Evolutionary conservation across 1,140 invertebrate species (phyloP), one percentile per base, ranked within the genome.

Genomic region (Odontomachus brunneus): DNA sequence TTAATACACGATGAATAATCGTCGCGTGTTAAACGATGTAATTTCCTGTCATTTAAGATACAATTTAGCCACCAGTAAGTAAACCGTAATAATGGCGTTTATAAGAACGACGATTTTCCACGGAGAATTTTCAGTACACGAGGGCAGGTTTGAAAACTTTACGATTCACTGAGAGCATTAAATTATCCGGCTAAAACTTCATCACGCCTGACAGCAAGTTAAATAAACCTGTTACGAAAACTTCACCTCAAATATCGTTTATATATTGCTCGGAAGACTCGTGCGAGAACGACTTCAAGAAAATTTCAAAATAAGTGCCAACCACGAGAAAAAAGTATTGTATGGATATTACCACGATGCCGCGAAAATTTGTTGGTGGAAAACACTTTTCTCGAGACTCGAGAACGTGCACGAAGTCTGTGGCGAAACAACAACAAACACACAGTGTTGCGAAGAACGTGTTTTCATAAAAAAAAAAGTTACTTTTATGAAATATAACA

Each of bases 181-280:
- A 65, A 66, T 53, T 66, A 33, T 66, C 1, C 7, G 22, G 17
- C 15, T 26, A 59, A 59, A 65, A 76, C 15, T 66, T 66, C 24
- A 15, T 24, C 48, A 26, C 3, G 14, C 22, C 66, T 53, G 3
- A 7, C 15, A 49, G 4, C 11, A 65, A 65, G 1, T 76, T 44
- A 11, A 12, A 48, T 33, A 48, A 49, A n/a, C 7, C 53, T 7
- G 19, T 22, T 26, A 29, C 4, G 5, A 26, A 66, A 38, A 66
- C 2, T 11, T 53, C 7, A 24, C 14, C 19, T 66, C 22, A 75
- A 17, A 66, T 66, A 11, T 65, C 48, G 19, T n/a, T 51, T 24
- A 44, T 67, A 51, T 49, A 26, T 19, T 29, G 14, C 4, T 49
- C 44, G 1, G 3, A 44, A 26, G 66, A 33, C 11, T 66, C 29